phyloP scores from a whole-genome alignment of 2,797 vertebrate species.

The Octomys mimax region DNA sequence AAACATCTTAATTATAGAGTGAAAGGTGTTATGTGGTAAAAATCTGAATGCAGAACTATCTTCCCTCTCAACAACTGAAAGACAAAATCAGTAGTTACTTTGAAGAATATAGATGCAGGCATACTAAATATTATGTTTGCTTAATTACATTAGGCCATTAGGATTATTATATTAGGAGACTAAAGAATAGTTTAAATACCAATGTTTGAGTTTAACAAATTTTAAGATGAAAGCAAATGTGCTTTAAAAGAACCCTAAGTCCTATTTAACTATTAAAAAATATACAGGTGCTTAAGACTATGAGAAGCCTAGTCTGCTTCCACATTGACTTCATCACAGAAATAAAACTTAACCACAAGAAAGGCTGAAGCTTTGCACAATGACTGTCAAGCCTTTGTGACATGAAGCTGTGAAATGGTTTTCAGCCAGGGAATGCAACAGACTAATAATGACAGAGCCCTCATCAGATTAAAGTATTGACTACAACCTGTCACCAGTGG shows the following conservation, averaged over 20 bases:
- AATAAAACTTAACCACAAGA: conserved; percentile 58
- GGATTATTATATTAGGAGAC: conserved; percentile 56
- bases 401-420: conserved; percentile 4
- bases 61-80: conserved; percentile 36
- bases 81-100: conserved; percentile 55
- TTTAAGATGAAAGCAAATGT: conserved; percentile 49
- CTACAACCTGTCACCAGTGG: conserved; percentile 34
- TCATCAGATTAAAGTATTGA: conserved; percentile 43
- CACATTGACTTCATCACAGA: conserved; percentile 38
- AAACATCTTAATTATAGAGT: conserved; percentile 43
- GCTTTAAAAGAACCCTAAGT: conserved; percentile 59
- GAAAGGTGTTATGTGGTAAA: conserved; percentile 34
- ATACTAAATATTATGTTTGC: conserved; percentile 49
- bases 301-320: conserved; percentile 58
- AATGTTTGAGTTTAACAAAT: conserved; percentile 52
- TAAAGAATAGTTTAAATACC: conserved; percentile 55
- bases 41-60: conserved; percentile 54
- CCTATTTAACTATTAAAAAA: not conserved
- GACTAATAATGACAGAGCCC: conserved; percentile 20
- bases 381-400: conserved; percentile 30
- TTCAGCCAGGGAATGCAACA: not conserved
- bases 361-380: conserved; percentile 29
- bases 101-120: conserved; percentile 38
- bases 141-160: conserved; percentile 69
- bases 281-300: not conserved